Evolutionary conservation across 2,888 invertebrate genomes (phyloP).

Genomic region (Tyria jacobaeae): DNA sequence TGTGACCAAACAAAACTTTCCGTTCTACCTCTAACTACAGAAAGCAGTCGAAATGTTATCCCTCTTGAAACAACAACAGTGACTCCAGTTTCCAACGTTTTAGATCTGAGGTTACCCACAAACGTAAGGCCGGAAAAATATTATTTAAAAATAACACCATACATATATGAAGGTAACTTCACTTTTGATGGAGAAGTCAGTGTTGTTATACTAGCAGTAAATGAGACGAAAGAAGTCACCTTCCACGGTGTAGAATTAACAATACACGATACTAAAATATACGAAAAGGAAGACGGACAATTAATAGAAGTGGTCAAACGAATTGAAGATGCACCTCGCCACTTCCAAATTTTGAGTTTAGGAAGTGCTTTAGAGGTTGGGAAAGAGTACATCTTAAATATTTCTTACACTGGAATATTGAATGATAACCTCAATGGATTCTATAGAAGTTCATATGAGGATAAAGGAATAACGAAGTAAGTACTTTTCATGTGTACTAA

Average conservation of each 20-base stretch:
- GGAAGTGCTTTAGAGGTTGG: conserved; percentile 86
- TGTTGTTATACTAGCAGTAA: conserved; percentile 87
- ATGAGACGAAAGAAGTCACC: conserved; percentile 89
- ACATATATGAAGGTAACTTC: conserved; percentile 91
- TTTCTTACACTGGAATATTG: conserved; percentile 90
- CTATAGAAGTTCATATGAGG: conserved; percentile 92
- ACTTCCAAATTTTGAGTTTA: conserved; percentile 90
- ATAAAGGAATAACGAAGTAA: conserved; percentile 90
- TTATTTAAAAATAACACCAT: conserved; percentile 90
- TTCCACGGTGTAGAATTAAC: conserved; percentile 91
- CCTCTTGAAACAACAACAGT: conserved; percentile 67
- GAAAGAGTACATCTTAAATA: conserved; percentile 88
- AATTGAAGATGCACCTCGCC: conserved; percentile 86
- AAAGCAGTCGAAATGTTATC: conserved; percentile 70
- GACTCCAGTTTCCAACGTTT: conserved; percentile 42
- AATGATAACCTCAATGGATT: conserved; percentile 93
- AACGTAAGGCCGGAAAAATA: conserved; percentile 90
- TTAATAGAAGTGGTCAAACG: conserved; percentile 68
- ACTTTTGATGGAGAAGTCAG: conserved; percentile 91
- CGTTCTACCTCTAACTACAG: conserved; percentile 76
- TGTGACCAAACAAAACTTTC: conserved; percentile 77
- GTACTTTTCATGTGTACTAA: conserved; percentile 32
- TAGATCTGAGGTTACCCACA: conserved; percentile 90
- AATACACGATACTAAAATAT: conserved; percentile 87
- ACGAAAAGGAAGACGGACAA: conserved; percentile 71